Base-by-base conservation (phyloP, 2,888 invertebrate species). In the Nipponacmea schrenckii region DNA sequence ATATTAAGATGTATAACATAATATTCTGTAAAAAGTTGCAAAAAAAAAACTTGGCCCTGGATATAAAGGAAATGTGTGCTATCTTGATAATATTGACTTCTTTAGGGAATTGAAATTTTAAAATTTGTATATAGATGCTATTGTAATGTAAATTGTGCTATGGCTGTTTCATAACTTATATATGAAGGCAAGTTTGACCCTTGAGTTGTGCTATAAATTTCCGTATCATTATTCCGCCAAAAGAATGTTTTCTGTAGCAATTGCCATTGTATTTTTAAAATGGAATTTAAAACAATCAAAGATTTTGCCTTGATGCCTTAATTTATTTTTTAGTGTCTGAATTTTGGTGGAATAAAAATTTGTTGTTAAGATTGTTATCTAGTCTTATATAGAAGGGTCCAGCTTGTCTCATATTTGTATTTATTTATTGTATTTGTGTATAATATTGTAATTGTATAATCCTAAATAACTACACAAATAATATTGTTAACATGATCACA, bases 121-220 rank as follows among this genome's bases (percentile, higher is more conserved):
- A 31, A 39, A 39, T 39, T 39, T 39, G 39, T 39, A 39, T 39
- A 39, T 39, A 39, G 39, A 39, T 39, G 39, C 39, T 39, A 39
- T 39, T 39, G 39, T 39, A 39, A 39, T 39, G 39, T 39, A 8
- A 8, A 39, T 8, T 39, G 39, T 39, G 39, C 39, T 39, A 39
- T 39, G 39, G 20, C n/a, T 56, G 56, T 56, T 56, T 20, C 24
- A 56, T 24, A 24, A 56, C 24, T 24, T 14, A 24, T 24, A 56
- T 56, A 56, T 56, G 20, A 56, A 56, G 56, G 56, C 56, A 56
- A 24, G 56, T 56, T 56, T 56, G 56, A 56, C 56, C 56, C 14
- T 56, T 24, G 12, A 56, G 20, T 56, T 56, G 56, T 56, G 24
- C 24, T 24, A 56, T 39, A 5, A 39, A 39, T 24, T 24, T 56